A percentile compares a stretch with the other conserved stretches of the same genome.
Conservation (phyloP, 92 coral and sea anemone species). For the Epizoanthus scotinus region DNA sequence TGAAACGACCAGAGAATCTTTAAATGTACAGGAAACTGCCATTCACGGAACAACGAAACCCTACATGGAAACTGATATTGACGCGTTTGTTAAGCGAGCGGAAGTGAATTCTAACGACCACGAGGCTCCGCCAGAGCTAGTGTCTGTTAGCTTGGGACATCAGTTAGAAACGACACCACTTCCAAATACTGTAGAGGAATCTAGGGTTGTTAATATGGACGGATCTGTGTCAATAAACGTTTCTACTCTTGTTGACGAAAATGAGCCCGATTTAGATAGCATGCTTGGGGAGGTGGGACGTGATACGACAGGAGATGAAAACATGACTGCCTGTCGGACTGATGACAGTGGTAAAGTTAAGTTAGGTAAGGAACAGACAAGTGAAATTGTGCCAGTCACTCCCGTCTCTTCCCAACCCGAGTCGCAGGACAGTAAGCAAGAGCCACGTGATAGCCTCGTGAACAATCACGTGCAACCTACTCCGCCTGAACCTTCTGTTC, state of each 20-base stretch:
- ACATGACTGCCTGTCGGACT: not conserved
- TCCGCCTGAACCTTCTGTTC: conserved; percentile 2
- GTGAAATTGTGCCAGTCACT: not conserved
- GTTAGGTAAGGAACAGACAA: not conserved
- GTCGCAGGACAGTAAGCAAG: conserved; percentile 11
- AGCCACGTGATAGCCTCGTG: conserved; percentile 27
- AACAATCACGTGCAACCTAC: conserved; percentile 51
- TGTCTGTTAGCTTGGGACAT: not conserved
- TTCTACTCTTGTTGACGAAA: conserved; percentile 5
- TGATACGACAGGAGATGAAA: not conserved
- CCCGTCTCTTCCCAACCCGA: not conserved
- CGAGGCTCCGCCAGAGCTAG: not conserved
- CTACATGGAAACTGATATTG: conserved; percentile 32
- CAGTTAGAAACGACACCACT: not conserved
- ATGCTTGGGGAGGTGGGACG: conserved; percentile 29
- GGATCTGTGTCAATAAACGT: not conserved
- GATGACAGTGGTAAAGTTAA: not conserved
- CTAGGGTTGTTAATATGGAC: not conserved
- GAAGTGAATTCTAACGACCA: not conserved
- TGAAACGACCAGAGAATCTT: conserved; percentile 34
- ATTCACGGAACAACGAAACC: conserved; percentile 15
- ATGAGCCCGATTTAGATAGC: conserved; percentile 37
- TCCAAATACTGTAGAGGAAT: not conserved
- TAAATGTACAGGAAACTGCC: conserved; percentile 11
- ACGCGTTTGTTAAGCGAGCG: conserved; percentile 1